Evolutionary conservation across 2,888 invertebrate genomes (phyloP).

Genomic region (Adelognathus sp.): DNA sequence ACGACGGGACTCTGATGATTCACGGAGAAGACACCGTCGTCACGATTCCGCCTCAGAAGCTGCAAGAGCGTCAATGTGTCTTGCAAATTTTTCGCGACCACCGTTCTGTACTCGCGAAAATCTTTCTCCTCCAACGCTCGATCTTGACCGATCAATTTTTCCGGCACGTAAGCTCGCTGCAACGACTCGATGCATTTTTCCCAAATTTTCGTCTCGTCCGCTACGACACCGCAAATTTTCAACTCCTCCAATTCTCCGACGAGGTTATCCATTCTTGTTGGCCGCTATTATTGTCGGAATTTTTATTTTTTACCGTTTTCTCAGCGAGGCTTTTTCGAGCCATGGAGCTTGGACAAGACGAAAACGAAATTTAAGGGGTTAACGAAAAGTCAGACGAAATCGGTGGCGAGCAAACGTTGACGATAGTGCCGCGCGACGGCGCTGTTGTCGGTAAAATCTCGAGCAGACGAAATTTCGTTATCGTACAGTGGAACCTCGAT

Average conservation of each 20-base stretch:
- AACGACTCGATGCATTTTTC: slow-evolving; percentile 66
- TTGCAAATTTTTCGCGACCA: slow-evolving; percentile 68
- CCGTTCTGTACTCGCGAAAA: slow-evolving; percentile 69
- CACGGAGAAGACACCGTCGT: slow-evolving; percentile 45
- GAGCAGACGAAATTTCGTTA: no score
- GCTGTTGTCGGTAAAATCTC: no score
- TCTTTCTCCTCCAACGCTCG: slow-evolving; percentile 75
- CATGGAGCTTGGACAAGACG: no score
- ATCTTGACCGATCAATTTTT: slow-evolving; percentile 63
- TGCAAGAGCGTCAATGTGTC: slow-evolving; percentile 68
- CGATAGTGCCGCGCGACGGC: no score
- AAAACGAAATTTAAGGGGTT: no score
- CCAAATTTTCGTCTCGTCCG: slow-evolving; percentile 65
- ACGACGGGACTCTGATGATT: slow-evolving; percentile 35
- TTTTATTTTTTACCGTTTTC: background rate
- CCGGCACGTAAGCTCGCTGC: slow-evolving; percentile 70
- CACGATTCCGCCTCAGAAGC: slow-evolving; percentile 58
- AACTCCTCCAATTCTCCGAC: slow-evolving; percentile 68
- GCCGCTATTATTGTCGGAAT: background rate
- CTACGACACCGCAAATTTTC: slow-evolving; percentile 62
- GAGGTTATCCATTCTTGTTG: slow-evolving; percentile 69
- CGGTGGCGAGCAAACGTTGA: no score
- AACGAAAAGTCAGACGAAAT: no score
- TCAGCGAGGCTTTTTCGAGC: no score
- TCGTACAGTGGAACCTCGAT: no score